Percentiles rank a stretch among this genome's conserved stretches.
Conservation (phyloP, 2,113 vertebrate species). For the Varanus salvator region DNA sequence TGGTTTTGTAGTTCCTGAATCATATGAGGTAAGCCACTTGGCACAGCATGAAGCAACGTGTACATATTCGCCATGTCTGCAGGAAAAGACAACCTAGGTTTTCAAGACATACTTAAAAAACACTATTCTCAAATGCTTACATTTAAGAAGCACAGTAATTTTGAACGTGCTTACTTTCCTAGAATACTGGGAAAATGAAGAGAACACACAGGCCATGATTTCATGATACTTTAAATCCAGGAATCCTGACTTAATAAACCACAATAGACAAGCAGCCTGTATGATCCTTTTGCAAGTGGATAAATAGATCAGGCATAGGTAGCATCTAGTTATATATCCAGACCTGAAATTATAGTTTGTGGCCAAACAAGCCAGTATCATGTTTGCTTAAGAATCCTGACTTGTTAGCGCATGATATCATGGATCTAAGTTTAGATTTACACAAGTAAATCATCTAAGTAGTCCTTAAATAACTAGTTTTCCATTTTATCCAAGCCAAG, state of each 20-base stretch:
- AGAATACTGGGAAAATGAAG: background rate
- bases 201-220: background rate
- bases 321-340: background rate
- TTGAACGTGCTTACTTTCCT: background rate
- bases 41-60: slow-evolving; percentile 92
- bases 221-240: background rate
- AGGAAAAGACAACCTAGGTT: slow-evolving; percentile 59
- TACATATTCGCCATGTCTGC: slow-evolving; percentile 99
- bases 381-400: background rate
- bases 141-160: background rate
- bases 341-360: background rate
- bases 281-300: background rate
- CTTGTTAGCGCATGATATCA: background rate
- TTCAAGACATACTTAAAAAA: slow-evolving; percentile 54
- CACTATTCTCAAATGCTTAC: slow-evolving; percentile 31
- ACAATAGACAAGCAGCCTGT: background rate
- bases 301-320: background rate
- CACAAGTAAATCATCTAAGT: background rate
- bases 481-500: background rate
- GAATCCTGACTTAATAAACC: background rate
- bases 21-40: slow-evolving; percentile 97
- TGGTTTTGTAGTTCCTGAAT: slow-evolving; percentile 98
- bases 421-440: background rate
- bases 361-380: background rate
- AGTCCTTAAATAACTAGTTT: background rate